These are phyloP conservation scores for Halictus quadricinctus DNA, from an alignment of 2,888 invertebrate species.

Conservation along the genomic window DNA sequence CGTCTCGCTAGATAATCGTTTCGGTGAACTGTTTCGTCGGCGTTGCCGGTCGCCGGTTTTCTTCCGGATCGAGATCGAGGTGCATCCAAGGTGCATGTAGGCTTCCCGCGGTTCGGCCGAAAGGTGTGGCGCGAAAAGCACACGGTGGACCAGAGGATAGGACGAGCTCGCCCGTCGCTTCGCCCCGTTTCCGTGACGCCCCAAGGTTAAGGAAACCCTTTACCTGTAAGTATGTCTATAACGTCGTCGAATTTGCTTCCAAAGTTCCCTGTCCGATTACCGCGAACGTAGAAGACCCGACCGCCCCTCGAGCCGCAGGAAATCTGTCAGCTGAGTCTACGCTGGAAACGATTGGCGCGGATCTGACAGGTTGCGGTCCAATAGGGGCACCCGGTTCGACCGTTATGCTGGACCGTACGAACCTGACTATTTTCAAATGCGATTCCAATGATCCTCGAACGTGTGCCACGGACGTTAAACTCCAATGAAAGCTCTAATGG, in stretches of 20 bases:
- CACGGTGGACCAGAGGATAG: background rate
- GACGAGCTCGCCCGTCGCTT: background rate
- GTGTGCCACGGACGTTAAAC: background rate
- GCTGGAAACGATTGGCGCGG: conserved; percentile 20
- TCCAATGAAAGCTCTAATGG: background rate
- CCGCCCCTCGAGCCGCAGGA: background rate
- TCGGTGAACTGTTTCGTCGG: background rate
- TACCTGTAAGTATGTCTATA: conserved; percentile 51
- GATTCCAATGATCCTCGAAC: background rate
- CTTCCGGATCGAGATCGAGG: background rate
- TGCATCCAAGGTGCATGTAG: background rate
- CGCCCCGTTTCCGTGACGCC: conserved; percentile 40
- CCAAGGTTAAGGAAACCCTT: conserved; percentile 57
- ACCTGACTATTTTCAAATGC: background rate
- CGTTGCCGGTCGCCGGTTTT: conserved; percentile 3
- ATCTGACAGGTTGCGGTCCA: conserved; percentile 27
- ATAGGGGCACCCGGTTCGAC: background rate
- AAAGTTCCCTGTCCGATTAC: background rate
- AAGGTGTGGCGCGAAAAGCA: conserved; percentile 61
- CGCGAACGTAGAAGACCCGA: background rate
- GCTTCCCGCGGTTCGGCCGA: conserved; percentile 43
- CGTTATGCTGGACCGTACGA: background rate
- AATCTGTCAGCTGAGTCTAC: conserved; percentile 20
- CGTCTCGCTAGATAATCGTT: background rate
- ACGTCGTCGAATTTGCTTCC: background rate